phyloP scores from a whole-genome alignment of 2,113 vertebrate species.

The Cercocebus atys region DNA sequence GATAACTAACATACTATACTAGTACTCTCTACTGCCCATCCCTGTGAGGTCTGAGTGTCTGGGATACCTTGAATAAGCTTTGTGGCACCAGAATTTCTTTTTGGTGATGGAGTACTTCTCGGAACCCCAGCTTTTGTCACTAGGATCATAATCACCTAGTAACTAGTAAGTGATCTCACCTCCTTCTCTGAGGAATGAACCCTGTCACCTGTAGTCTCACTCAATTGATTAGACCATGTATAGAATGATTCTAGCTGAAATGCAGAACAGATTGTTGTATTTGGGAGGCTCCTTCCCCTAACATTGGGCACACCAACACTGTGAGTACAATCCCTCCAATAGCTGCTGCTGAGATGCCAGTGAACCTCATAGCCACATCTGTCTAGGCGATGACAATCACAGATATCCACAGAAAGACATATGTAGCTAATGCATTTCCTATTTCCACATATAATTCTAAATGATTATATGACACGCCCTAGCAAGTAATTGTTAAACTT shows the following conservation, averaged over 20 bases:
- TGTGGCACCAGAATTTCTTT: background rate
- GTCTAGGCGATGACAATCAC: background rate
- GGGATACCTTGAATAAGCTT: background rate
- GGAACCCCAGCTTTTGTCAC: background rate
- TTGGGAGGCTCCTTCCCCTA: background rate
- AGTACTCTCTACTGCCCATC: background rate
- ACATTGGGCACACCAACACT: background rate
- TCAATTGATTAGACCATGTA: background rate
- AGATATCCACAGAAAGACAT: background rate
- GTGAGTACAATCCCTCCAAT: background rate
- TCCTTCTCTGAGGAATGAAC: background rate
- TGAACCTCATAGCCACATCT: background rate
- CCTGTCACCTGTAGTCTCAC: background rate
- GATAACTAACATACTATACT: background rate
- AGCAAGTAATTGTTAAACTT: conserved; percentile 31
- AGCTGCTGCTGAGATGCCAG: background rate
- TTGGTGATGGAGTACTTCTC: background rate
- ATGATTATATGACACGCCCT: background rate
- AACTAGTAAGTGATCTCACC: background rate
- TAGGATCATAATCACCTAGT: background rate
- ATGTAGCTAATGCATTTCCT: background rate
- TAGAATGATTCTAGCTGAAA: background rate
- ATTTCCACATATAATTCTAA: background rate
- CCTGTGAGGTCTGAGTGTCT: background rate
- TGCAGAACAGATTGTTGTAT: background rate